These are phyloP conservation scores for Dicycla oo DNA, from an alignment of 2,888 invertebrate genomes.

Conservation along the genomic window DNA sequence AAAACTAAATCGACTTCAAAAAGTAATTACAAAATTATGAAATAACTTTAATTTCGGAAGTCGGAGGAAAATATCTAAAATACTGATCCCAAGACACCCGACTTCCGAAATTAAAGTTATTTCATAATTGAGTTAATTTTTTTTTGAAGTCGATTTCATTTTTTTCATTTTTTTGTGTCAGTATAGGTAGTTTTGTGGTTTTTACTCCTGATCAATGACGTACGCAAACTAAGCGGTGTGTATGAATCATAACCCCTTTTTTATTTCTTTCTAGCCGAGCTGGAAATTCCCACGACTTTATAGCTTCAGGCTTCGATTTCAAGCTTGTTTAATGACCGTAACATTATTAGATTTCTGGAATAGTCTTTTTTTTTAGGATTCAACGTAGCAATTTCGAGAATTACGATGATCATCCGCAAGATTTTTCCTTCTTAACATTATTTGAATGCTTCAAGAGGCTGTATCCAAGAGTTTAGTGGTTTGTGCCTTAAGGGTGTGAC, in stretches of 20 bases:
- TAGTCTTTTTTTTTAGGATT: constrained; percentile 28
- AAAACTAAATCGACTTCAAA: no score
- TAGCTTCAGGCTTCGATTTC: constrained; percentile 72
- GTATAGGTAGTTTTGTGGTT: no score
- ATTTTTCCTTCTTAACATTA: background rate
- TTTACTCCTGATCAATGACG: constrained; percentile 56
- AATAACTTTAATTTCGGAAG: no score
- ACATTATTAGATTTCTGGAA: constrained; percentile 52
- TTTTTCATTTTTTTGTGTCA: no score
- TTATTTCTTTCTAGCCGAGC: constrained; percentile 68
- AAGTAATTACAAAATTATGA: no score
- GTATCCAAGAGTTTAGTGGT: constrained; percentile 7
- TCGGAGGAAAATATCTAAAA: no score
- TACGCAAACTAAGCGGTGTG: constrained; percentile 60
- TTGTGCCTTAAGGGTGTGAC: constrained; percentile 16
- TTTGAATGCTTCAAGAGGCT: constrained; percentile 11
- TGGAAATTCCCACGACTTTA: constrained; percentile 77
- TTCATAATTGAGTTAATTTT: no score
- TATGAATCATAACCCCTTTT: constrained; percentile 76
- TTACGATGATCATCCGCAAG: constrained; percentile 1
- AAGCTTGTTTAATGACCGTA: constrained; percentile 68
- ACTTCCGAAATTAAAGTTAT: no score
- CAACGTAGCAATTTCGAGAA: constrained; percentile 27
- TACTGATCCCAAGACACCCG: no score
- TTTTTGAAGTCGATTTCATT: no score